Evolutionary conservation across 2,888 invertebrate species (phyloP).

Genomic region (Drosophila buzzatii): DNA sequence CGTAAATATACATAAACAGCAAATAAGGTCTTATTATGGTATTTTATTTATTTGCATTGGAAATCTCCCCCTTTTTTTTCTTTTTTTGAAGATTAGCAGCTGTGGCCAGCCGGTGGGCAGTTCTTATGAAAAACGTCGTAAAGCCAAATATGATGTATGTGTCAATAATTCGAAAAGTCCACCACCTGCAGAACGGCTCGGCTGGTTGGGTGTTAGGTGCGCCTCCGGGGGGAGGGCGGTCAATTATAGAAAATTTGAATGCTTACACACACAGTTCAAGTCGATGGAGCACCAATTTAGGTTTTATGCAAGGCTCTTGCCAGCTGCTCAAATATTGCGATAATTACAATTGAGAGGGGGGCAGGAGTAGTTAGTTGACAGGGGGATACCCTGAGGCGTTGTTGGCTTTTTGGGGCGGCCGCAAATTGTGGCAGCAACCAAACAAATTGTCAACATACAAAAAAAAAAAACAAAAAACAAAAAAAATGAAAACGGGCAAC

Average conservation of each 20-base stretch:
- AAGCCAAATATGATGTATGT: constrained; percentile 31
- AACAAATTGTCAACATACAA: constrained; percentile 66
- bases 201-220: not conserved
- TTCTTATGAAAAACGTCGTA: constrained; percentile 31
- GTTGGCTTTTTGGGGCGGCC: constrained; percentile 66
- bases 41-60: constrained; percentile 26
- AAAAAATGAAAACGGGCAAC: constrained; percentile 43
- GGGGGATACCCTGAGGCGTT: constrained; percentile 34
- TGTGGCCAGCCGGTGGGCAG: constrained; percentile 23
- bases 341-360: constrained; percentile 17
- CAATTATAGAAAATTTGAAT: constrained; percentile 58
- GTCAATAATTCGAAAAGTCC: constrained; percentile 28
- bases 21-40: constrained; percentile 30
- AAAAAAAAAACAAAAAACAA: constrained; percentile 8
- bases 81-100: constrained; percentile 27
- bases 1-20: constrained; percentile 18
- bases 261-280: constrained; percentile 37
- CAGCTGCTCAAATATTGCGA: constrained; percentile 57
- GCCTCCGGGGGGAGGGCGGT: constrained; percentile 5
- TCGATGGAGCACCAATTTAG: constrained; percentile 54
- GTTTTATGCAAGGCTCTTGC: constrained; percentile 20
- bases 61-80: constrained; percentile 16
- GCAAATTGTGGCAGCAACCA: constrained; percentile 45
- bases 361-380: not conserved
- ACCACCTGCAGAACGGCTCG: constrained; percentile 53